These are phyloP conservation scores for Zosterops lateralis DNA, from an alignment of 2,113 vertebrate species.

Conservation along the genomic window DNA sequence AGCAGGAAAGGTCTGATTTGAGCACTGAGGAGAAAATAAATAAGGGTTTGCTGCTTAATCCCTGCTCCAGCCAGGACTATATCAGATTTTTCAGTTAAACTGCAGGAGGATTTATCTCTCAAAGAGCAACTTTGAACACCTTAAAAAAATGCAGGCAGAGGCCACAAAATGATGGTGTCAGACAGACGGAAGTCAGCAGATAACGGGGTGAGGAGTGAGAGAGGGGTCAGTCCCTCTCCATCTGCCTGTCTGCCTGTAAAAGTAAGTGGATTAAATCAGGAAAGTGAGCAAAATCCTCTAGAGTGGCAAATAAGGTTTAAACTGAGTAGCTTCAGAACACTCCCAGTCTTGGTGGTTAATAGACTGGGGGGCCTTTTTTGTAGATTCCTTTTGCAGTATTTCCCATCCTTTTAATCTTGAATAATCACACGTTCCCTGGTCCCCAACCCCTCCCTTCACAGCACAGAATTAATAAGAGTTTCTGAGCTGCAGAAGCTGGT, in stretches of 20 bases:
- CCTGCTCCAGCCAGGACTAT: background rate
- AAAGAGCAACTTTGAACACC: constrained; percentile 7
- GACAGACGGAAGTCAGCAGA: background rate
- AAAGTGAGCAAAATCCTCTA: constrained; percentile 22
- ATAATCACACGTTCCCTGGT: constrained; percentile 44
- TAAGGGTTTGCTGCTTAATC: background rate
- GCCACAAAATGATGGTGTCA: background rate
- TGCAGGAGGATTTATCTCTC: constrained; percentile 22
- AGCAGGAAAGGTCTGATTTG: background rate
- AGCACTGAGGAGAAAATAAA: background rate
- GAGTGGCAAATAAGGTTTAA: constrained; percentile 22
- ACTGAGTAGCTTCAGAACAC: background rate
- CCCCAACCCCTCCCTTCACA: constrained; percentile 9
- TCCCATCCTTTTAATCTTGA: constrained; percentile 60
- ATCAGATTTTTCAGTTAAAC: constrained; percentile 1
- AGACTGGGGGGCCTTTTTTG: constrained; percentile 20
- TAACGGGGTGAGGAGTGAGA: background rate
- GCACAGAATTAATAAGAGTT: background rate
- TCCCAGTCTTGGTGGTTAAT: background rate
- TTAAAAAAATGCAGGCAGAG: constrained; percentile 3
- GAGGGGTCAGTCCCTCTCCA: background rate
- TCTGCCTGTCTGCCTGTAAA: background rate
- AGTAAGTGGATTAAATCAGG: constrained; percentile 20
- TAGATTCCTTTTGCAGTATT: constrained; percentile 17
- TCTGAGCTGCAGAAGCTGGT: constrained; percentile 28